Evolutionary conservation across 2,888 invertebrate genomes (phyloP), one percentile per base, ranked within the genome.

Genomic region (Spilosoma lubricipeda): DNA sequence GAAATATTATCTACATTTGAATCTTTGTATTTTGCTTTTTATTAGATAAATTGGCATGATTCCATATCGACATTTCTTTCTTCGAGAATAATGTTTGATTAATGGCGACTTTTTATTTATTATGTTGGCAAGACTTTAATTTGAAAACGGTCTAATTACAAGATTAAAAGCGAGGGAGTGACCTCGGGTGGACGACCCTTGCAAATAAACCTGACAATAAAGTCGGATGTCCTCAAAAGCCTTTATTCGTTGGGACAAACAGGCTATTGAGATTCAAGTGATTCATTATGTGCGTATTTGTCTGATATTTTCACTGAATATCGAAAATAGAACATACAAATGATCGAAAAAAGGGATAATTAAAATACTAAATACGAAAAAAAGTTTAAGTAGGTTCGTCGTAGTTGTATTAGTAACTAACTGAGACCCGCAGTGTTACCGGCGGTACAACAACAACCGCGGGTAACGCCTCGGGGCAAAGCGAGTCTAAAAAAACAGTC

Each of bases 191-290:
- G 74, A 69, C 65, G 68, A 63, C 68, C n/a, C 59, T 67, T 42
- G 42, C 68, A 76, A 83, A 80, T 72, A 76, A 76, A 77, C 68
- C 71, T 67, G 73, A 76, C 78, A 78, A 85, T 80, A 85, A 75
- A 63, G 64, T 73, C 48, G 39, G 30, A 64, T 70, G 70, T 71
- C 15, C 67, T 70, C 70, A 77, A 76, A 74, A 77, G 81, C 72
- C 71, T 77, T 74, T 67, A 71, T 67, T 63, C 30, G 70, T 67
- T 66, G n/a, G 74, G 67, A 80, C 73, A 76, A 79, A 85, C 77
- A 66, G 66, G 36, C 71, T 63, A 80, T 82, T 76, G 72, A 75
- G 68, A 45, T 68, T 75, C 76, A 70, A 79, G 77, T 75, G 70
- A 71, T 77, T 67, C 71, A 72, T 75, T 72, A 72, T 76, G 45